Base-by-base conservation (phyloP, 2,797 vertebrate genomes). In the Melopsittacus undulatus region DNA sequence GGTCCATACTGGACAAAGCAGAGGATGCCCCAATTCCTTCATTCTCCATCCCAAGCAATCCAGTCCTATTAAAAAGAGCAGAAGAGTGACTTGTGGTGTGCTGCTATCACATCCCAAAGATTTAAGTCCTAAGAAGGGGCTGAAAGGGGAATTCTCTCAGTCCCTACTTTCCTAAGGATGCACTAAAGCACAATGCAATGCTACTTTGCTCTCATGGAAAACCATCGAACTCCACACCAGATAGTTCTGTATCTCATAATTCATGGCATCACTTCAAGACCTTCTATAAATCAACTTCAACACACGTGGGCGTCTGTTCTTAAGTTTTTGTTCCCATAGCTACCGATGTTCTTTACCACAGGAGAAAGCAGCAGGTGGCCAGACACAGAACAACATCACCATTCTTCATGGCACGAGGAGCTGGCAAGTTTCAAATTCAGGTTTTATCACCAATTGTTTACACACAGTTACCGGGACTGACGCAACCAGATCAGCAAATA, bases 301-400 rank as follows among this genome's bases (percentile, higher is more conserved):
- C 78, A 92, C 91, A 87, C 51, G 97, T 96, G 95, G 96, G 97
- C 93, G 96, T 94, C 93, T 90, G 95, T 93, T 95, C 92, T 95
- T 86, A 90, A 93, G 92, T 81, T 94, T 96, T 94, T 88, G 95
- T 97, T 97, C 95, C 96, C 97, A 97, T 97, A 95, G 96, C 69
- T 96, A 97, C 97, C 80, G 76, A 75, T 91, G 87, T 95, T 69
- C 92, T 95, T 88, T 82, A 57, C 69, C 94, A 90, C 78, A 64
- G 66, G 76, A 92, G 76, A 81, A 78, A 89, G 88, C 73, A 94
- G 94, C 81, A 87, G 87, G 92, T 91, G 90, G 89, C 79, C 64
- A 93, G 87, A 89, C 87, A 82, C 0, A 77, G 93, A 90, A 92
- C 72, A 89, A 85, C 95, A 90, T 83, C 87, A 59, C 82, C 79